Evolutionary conservation across 2,797 vertebrate genomes (phyloP).

Genomic region (Uromys caudimaculatus): DNA sequence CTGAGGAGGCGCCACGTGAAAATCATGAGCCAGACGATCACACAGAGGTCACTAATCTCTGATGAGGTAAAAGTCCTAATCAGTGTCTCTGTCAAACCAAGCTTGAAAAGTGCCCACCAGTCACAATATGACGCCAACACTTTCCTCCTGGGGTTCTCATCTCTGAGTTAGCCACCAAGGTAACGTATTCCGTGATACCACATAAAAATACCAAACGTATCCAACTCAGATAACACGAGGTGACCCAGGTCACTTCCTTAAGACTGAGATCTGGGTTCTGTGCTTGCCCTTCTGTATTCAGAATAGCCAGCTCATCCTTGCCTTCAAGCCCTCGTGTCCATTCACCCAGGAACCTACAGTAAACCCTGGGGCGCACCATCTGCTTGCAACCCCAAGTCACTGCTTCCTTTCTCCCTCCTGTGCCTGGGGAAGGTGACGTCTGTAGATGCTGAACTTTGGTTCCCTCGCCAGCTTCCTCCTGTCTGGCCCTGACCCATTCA

Average conservation of each 20-base stretch:
- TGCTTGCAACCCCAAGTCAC: neutral
- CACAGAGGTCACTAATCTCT: neutral
- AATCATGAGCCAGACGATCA: neutral
- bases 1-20: neutral
- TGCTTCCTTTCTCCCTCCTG: neutral
- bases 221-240: neutral
- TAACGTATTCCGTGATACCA: neutral
- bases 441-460: neutral
- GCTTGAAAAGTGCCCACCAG: neutral
- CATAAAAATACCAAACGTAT: neutral
- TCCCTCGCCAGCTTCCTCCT: neutral
- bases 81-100: neutral
- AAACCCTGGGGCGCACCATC: neutral
- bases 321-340: neutral
- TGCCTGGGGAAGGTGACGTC: neutral
- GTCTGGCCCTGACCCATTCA: neutral
- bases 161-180: neutral
- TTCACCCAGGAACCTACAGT: neutral
- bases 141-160: neutral
- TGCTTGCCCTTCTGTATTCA: neutral
- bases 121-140: neutral
- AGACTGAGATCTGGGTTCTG: neutral
- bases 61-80: neutral
- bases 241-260: neutral
- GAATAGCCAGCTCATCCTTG: neutral